A percentile compares a stretch with the other conserved stretches of the same genome.
Evolutionary conservation across 1,140 invertebrate genomes (phyloP).

Genomic region (Ectropis grisescens): DNA sequence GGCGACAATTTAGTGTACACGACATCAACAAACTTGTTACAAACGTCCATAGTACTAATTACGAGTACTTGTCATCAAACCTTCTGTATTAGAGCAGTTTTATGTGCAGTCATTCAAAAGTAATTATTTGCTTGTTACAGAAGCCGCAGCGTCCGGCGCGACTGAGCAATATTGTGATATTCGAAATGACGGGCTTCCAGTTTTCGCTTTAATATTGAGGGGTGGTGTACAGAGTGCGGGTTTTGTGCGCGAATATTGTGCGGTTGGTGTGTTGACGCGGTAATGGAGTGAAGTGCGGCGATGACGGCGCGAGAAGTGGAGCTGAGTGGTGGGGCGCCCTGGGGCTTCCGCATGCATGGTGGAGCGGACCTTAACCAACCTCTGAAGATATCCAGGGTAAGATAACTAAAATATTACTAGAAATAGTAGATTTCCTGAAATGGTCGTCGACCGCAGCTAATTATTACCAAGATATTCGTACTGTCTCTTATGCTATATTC

Average conservation of each 20-base stretch:
- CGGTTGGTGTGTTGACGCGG: slow-evolving; percentile 1
- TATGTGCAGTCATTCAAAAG: too few species aligned
- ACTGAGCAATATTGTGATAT: slow-evolving; percentile 25
- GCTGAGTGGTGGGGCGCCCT: slow-evolving; percentile 86
- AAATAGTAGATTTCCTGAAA: too few species aligned
- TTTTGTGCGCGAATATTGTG: slow-evolving; percentile 12
- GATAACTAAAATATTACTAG: neutral
- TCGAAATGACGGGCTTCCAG: slow-evolving; percentile 26
- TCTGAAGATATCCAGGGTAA: slow-evolving; percentile 84
- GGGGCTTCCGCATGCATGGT: slow-evolving; percentile 92
- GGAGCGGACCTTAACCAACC: slow-evolving; percentile 81
- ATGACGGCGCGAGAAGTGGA: slow-evolving; percentile 80
- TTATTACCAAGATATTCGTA: too few species aligned
- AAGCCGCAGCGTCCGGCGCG: slow-evolving; percentile 12
- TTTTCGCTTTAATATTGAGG: slow-evolving; percentile 21
- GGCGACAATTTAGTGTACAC: too few species aligned
- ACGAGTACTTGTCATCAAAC: too few species aligned
- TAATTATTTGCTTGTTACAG: slow-evolving; percentile 21
- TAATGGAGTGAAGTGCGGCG: slow-evolving; percentile 38
- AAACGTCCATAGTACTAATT: too few species aligned
- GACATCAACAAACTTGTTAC: too few species aligned
- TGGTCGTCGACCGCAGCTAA: too few species aligned
- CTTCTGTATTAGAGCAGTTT: too few species aligned
- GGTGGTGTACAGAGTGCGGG: too few species aligned
- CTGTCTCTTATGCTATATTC: too few species aligned